Conservation (phyloP, 1,140 invertebrate species). For the Micrasema minimum region DNA sequence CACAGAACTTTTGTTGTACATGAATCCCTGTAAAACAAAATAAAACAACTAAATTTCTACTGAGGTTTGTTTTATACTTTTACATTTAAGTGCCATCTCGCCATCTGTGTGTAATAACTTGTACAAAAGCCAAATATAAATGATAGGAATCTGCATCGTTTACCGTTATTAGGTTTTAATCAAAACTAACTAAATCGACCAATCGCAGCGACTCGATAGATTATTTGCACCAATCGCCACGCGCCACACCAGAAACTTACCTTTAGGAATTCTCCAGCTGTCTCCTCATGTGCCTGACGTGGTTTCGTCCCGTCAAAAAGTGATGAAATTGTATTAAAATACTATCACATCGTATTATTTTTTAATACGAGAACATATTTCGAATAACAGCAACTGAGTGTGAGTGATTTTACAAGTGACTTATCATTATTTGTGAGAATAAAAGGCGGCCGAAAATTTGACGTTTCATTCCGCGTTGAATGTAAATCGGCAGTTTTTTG, state of each 20-base stretch:
- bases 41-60: no score
- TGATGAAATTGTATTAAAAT: constrained; percentile 41
- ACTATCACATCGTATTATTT: constrained; percentile 30
- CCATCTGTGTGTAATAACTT: no score
- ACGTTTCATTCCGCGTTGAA: constrained; percentile 27
- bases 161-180: constrained; percentile 21
- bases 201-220: not conserved
- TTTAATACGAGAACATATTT: constrained; percentile 15
- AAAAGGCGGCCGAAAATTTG: constrained; percentile 19
- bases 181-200: not conserved
- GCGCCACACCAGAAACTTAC: constrained; percentile 38
- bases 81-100: no score
- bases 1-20: no score
- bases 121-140: not conserved
- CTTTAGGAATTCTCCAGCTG: constrained; percentile 37
- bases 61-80: no score
- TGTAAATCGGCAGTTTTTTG: not conserved
- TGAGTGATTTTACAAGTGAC: constrained; percentile 13
- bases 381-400: not conserved
- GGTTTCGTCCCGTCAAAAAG: constrained; percentile 32
- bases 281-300: constrained; percentile 45
- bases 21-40: no score
- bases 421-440: not conserved
- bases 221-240: constrained; percentile 37
- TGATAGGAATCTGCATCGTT: not conserved